A percentile compares a stretch with the other conserved stretches of the same genome.
Conservation (phyloP, 2,113 vertebrate species). For the human region GRCh38 chr14:83439501-83440000, state of each 20-base stretch:
- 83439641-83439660: background rate
- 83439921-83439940: constrained; percentile 80
- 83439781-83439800: constrained; percentile 60
- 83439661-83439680: background rate
- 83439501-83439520: background rate
- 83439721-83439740: constrained; percentile 63
- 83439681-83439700: background rate
- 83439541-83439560: background rate
- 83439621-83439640: background rate
- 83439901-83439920: constrained; percentile 79
- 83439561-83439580: background rate
- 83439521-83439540: background rate
- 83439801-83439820: constrained; percentile 80
- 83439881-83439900: constrained; percentile 84
- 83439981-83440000: background rate
- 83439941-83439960: constrained; percentile 71
- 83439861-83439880: constrained; percentile 78
- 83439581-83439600: background rate
- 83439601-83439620: background rate
- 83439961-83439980: constrained; percentile 70
- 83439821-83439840: constrained; percentile 81
- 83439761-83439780: constrained; percentile 57
- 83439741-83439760: constrained; percentile 58
- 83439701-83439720: constrained; percentile 67
- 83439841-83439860: constrained; percentile 80